These are phyloP conservation scores for Helostoma temminkii DNA, from an alignment of 2,797 vertebrate genomes.

Conservation along the genomic window DNA sequence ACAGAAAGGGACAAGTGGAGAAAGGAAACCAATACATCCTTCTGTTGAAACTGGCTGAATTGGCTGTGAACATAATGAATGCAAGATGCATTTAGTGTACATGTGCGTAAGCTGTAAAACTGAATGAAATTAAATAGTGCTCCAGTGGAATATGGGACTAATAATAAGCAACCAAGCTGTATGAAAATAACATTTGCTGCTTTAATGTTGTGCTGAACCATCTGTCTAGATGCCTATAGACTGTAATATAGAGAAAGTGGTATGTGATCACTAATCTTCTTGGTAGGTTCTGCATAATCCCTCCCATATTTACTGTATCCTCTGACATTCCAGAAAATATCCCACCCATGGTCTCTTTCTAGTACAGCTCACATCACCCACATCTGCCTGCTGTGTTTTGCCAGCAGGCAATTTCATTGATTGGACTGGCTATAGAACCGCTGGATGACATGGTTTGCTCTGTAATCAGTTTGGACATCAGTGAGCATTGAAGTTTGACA, in stretches of 20 bases:
- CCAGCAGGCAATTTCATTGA: constrained; percentile 61
- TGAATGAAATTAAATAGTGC: neutral
- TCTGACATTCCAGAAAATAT: constrained; percentile 30
- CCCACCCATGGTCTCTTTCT: constrained; percentile 43
- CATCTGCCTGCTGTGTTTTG: constrained; percentile 61
- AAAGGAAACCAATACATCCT: neutral
- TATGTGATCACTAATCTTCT: constrained; percentile 60
- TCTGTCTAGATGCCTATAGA: constrained; percentile 45
- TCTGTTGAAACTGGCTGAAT: constrained; percentile 21
- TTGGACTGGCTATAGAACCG: constrained; percentile 28
- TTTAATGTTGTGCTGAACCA: constrained; percentile 1
- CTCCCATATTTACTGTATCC: constrained; percentile 52
- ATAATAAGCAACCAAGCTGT: neutral
- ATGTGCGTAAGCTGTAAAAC: neutral
- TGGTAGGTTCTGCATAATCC: constrained; percentile 51
- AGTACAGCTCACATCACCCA: constrained; percentile 47
- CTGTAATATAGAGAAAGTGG: constrained; percentile 47
- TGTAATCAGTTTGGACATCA: constrained; percentile 9
- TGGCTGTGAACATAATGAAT: constrained; percentile 8
- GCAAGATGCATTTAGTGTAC: neutral
- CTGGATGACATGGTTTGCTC: constrained; percentile 38
- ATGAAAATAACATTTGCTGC: neutral
- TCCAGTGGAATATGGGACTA: neutral
- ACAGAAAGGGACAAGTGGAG: constrained; percentile 47
- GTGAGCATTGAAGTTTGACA: constrained; percentile 10